Base-by-base conservation (phyloP, 2,113 vertebrate species). In the Mungos mungo region DNA sequence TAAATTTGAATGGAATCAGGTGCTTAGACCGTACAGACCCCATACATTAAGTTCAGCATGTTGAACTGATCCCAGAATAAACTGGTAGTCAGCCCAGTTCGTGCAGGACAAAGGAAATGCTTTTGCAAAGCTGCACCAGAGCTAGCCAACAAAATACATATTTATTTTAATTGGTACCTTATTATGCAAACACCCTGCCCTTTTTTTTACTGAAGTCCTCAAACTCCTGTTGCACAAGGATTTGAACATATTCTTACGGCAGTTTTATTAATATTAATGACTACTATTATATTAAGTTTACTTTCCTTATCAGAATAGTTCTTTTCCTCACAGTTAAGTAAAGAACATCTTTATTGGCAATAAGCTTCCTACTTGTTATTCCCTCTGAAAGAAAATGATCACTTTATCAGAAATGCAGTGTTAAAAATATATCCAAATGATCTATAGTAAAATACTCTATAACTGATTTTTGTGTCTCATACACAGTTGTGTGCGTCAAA, bases 1-100 rank as follows among this genome's bases (percentile, higher is more conserved):
- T 27, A 83, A 69, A 93, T 69, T 77, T 95, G 89, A 97, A 95
- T 92, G 35, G 68, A 93, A 88, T 35, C 35, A 33, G 35, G 15
- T 29, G 12, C 38, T 87, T 89, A 87, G n/a, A 47, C 45, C 19
- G 10, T 1, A 45, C 8, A n/a, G 33, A 88, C 41, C 7, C 15
- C 21, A 23, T 41, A 18, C 2, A 4, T 52, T 50, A 86, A 31
- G 10, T 50, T 93, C 27, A 84, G 31, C 69, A 50, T 29, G 25
- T 80, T 45, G 71, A 97, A 63, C 14, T 31, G 69, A 19, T 21
- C 50, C 76, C 2, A 8, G 94, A 94, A 54, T 2, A 47, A 90
- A n/a, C 0, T 41, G 54, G 25, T 52, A 25, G 19, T 66, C 33
- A 69, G 38, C 25, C 14, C 38, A 76, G 29, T 16, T n/a, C 29